Conservation (phyloP, 1,140 invertebrate genomes). For the Caenorhabditis elegans region DNA sequence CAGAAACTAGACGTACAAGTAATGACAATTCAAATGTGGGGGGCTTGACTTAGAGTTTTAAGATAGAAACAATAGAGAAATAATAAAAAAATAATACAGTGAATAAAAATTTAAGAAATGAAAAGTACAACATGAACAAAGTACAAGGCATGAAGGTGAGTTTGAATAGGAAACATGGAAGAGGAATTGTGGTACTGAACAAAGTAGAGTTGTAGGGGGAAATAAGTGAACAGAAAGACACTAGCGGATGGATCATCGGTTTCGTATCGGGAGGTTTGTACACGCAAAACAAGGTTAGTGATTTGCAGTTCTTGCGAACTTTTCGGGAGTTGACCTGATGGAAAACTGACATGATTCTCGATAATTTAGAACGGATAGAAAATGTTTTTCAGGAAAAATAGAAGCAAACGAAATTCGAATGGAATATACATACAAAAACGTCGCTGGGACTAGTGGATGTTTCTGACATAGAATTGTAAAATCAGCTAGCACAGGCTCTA, state of each 20-base stretch:
- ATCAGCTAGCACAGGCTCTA: no score
- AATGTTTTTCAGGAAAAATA: not conserved
- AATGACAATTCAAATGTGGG: slow-evolving; percentile 17
- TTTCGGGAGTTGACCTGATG: not conserved
- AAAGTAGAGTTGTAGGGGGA: no score
- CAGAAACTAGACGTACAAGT: slow-evolving; percentile 28
- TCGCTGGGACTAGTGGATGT: no score
- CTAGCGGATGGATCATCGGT: slow-evolving; percentile 26
- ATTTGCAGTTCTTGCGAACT: not conserved
- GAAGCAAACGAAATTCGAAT: not conserved
- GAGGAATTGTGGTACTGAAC: not conserved
- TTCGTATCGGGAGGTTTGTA: slow-evolving; percentile 15
- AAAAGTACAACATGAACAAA: not conserved
- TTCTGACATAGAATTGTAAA: no score
- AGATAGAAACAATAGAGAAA: not conserved
- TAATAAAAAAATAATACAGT: no score
- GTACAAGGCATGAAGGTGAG: not conserved
- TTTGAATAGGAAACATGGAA: not conserved
- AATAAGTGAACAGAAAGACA: slow-evolving; percentile 18
- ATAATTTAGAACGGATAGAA: not conserved
- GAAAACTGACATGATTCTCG: slow-evolving; percentile 14
- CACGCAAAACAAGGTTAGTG: slow-evolving; percentile 6
- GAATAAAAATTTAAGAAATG: no score
- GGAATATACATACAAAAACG: slow-evolving; percentile 21
- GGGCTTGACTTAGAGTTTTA: not conserved